Evolutionary conservation across 2,797 vertebrate species (phyloP), one percentile per base, ranked within the genome.

Genomic region (Gobionotothen gibberifrons): DNA sequence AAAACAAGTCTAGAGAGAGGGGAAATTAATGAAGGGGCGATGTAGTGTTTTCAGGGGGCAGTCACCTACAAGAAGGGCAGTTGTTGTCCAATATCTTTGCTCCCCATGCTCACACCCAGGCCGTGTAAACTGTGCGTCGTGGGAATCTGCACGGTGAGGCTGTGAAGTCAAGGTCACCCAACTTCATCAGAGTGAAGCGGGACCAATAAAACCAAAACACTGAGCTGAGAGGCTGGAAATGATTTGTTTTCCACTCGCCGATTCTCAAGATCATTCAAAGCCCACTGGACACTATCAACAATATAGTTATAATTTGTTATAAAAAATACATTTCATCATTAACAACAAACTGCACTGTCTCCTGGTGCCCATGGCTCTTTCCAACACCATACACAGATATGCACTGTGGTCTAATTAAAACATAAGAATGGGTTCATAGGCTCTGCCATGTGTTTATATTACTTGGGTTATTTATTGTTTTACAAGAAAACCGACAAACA

Each of bases 131-230:
- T 74, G 76, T 54, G 70, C 74, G 79, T 77, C 43, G 42, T 16
- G 78, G 67, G 52, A 47, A 77, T 62, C 55, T 57, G 77, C 32
- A 52, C 63, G 53, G 48, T 16, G 51, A 75, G 62, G 44, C 72
- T 53, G 44, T 26, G 53, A 57, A 83, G 75, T 63, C 86, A 87
- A 86, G 86, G 89, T 84, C 84, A 58, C 26, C 39, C 62, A 61
- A 70, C 56, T 74, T 61, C 78, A 80, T 72, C 75, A 42, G 32
- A 75, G 39, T 82, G 85, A 81, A 86, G 87, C 86, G 83, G 52
- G 65, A 62, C 64, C 85, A 78, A 82, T 89, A 79, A 85, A 82
- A 40, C 40, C 69, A 80, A 78, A 81, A 85, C 19, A 17, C 40
- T 64, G 65, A 69, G 55, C 72, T 19, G 49, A 53, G 70, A 75